Percentiles rank a stretch among this genome's conserved stretches.
These are phyloP conservation scores for Thymelicus lineola DNA, from an alignment of 2,888 invertebrate genomes.

Conservation along the genomic window DNA sequence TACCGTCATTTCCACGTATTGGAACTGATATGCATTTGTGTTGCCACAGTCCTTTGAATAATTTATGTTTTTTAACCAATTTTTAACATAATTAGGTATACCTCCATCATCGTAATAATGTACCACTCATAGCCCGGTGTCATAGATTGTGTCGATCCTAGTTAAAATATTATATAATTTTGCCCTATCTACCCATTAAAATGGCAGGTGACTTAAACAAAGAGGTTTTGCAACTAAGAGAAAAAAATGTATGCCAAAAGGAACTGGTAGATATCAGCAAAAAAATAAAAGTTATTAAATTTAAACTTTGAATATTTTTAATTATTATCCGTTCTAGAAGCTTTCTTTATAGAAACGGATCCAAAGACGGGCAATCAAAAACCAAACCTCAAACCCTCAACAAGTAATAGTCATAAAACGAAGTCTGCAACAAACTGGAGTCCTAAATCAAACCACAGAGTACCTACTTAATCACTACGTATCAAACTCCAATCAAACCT, in stretches of 20 bases:
- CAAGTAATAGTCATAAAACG: conserved; percentile 49
- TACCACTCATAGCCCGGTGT: too few species aligned
- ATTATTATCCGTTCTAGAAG: conserved; percentile 39
- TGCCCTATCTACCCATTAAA: too few species aligned
- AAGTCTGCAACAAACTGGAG: conserved; percentile 40
- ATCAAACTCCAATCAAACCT: neutral
- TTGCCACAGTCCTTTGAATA: neutral
- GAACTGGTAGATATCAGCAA: neutral
- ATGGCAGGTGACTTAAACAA: neutral
- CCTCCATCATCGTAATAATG: too few species aligned
- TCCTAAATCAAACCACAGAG: conserved; percentile 17
- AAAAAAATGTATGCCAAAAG: too few species aligned
- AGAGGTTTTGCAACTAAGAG: neutral
- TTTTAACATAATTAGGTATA: too few species aligned
- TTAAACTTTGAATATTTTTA: conserved; percentile 16
- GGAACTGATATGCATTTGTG: conserved; percentile 5
- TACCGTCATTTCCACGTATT: conserved; percentile 3
- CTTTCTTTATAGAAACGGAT: conserved; percentile 46
- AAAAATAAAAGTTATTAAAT: neutral
- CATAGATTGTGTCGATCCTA: too few species aligned
- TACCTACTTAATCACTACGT: too few species aligned
- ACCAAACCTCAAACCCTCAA: conserved; percentile 60
- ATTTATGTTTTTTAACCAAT: neutral
- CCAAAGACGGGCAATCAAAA: conserved; percentile 47
- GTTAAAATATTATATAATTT: too few species aligned